Base-by-base conservation (phyloP, 2,888 invertebrate genomes). In the Tetragonula carbonaria region DNA sequence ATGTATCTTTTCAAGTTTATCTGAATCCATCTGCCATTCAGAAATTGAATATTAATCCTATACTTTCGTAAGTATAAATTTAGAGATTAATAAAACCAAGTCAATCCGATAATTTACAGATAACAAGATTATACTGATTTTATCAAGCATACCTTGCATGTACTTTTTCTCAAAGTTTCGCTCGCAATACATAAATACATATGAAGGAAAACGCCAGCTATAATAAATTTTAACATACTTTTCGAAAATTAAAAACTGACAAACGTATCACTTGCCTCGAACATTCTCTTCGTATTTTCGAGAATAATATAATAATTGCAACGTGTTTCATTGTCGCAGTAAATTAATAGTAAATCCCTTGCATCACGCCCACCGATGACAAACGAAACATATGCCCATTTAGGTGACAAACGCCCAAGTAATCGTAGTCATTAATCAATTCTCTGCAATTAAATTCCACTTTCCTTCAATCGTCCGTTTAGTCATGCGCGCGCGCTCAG, bases 381-480 rank as follows among this genome's bases (percentile, higher is more conserved):
- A 21, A 28, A 23, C 50, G 73, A 50, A 62, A 73, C 57, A 14
- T 21, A 11, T 14, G 11, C 51, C 33, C 21, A 33, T 33, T 33
- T 33, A 3, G 11, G 8, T 3, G 51, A 77, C 53, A 38, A 78
- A 72, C 53, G 71, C 11, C 1, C 18, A 23, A 78, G 55, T 71
- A 55, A 38, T 67, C 16, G 18, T 50, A 68, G 33, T 63, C 72
- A 73, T 82, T 74, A 23, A 82, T 75, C 78, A 59, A 79, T 79
- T 79, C 55, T 51, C 62, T 38, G 75, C 74, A 75, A 82, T 76
- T 79, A 65, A 82, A 82, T 74, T 70, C 65, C 38, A 55, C n/a
- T 70, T 74, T 70, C 80, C 80, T 83, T 74, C 73, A 13, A 78
- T 65, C 75, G 68, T 28, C 55, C 57, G 75, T 75, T 55, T 71